phyloP scores from a whole-genome alignment of 35 echinoderm and acorn worm species.

The Nesometra sesokonis region DNA sequence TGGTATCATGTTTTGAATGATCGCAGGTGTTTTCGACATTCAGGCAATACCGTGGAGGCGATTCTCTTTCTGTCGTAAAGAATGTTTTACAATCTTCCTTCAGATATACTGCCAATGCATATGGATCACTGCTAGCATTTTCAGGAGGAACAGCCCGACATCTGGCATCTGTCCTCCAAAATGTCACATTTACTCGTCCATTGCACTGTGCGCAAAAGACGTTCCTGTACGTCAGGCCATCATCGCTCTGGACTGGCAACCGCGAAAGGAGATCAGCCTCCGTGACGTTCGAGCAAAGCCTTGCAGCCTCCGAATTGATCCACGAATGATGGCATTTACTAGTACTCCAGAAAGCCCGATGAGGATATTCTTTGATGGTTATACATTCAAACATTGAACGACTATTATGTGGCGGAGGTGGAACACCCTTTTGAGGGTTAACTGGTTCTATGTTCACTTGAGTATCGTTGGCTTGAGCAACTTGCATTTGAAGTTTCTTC shows the following conservation, averaged over 20 bases:
- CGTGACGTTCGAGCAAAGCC: constrained; percentile 13
- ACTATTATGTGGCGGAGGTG: neutral
- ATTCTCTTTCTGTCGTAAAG: constrained; percentile 14
- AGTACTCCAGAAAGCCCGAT: constrained; percentile 19
- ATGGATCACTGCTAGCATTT: constrained; percentile 1
- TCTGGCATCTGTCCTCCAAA: constrained; percentile 35
- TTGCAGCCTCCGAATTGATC: constrained; percentile 2
- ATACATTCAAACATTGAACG: constrained; percentile 14
- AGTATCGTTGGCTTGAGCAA: neutral
- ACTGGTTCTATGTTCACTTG: neutral
- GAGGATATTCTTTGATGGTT: constrained; percentile 18
- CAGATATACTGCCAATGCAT: constrained; percentile 27
- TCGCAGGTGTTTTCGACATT: constrained; percentile 25
- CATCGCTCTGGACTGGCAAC: constrained; percentile 38
- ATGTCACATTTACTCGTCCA: neutral
- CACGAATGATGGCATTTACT: constrained; percentile 20
- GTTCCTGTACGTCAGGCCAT: constrained; percentile 57
- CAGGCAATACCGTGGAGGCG: constrained; percentile 18
- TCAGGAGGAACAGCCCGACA: constrained; percentile 20
- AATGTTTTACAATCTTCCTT: constrained; percentile 17
- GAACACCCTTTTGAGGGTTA: neutral
- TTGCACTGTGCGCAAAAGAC: constrained; percentile 67
- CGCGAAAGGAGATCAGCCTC: constrained; percentile 19
- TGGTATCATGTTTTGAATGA: neutral
- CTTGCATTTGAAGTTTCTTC: neutral